phyloP scores from a whole-genome alignment of 1,140 invertebrate species.

The Episyrphus balteatus region DNA sequence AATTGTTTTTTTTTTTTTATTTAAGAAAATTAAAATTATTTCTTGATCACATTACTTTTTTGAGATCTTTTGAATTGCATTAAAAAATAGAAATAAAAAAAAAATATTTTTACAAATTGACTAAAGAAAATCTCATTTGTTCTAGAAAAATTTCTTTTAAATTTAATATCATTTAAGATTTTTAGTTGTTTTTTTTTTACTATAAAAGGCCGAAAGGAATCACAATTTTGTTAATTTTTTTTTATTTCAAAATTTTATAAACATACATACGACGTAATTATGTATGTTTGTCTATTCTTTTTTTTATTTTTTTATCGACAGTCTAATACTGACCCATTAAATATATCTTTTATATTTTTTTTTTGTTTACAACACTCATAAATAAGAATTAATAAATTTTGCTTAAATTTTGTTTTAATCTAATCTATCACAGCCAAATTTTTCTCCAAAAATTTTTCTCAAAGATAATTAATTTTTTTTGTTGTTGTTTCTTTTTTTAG shows the following conservation, averaged over 20 bases:
- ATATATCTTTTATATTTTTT: constrained; percentile 12
- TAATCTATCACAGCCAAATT: constrained; percentile 38
- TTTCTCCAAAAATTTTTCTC: constrained; percentile 27
- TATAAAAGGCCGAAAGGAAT: constrained; percentile 36
- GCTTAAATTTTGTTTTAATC: constrained; percentile 16
- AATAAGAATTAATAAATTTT: constrained; percentile 10
- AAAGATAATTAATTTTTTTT: constrained; percentile 9
- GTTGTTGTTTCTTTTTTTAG: constrained; percentile 1
- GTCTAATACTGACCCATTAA: constrained; percentile 7
- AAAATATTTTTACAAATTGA: no score
- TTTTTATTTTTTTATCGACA: constrained; percentile 11
- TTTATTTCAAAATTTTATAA: constrained; percentile 33
- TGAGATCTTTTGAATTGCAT: no score
- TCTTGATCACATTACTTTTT: no score
- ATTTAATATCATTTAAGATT: no score
- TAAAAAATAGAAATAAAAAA: no score
- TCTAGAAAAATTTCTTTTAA: no score
- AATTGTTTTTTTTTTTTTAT: no score
- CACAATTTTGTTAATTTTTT: constrained; percentile 29
- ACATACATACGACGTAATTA: constrained; percentile 7
- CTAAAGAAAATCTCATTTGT: no score
- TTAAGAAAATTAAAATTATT: no score
- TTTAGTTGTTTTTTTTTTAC: constrained; percentile 25
- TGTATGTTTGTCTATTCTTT: constrained; percentile 1
- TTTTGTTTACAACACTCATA: constrained; percentile 11